Evolutionary conservation across 1,140 invertebrate species (phyloP).

Genomic region (Cardiocondyla obscurior): DNA sequence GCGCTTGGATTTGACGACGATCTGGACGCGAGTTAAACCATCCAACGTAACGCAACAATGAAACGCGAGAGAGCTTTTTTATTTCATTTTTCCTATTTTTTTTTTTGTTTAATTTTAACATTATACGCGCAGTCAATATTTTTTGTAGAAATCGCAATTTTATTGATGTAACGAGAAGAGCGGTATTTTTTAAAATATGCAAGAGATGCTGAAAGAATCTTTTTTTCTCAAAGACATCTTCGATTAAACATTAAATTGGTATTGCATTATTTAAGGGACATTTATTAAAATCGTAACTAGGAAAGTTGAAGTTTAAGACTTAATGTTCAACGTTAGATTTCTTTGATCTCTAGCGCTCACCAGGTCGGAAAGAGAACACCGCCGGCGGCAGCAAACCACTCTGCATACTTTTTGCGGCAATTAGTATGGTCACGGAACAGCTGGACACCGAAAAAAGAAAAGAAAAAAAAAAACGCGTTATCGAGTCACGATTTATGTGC

Average conservation of each 20-base stretch:
- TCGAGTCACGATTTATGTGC: constrained; percentile 40
- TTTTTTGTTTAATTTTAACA: neutral
- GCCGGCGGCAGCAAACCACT: neutral
- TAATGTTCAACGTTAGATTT: neutral
- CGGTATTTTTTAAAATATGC: neutral
- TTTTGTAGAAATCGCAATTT: neutral
- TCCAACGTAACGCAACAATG: neutral
- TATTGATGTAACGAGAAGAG: neutral
- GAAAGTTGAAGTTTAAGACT: neutral
- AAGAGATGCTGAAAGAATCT: neutral
- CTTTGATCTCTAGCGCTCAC: neutral
- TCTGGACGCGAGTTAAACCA: neutral
- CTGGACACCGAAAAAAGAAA: constrained; percentile 9
- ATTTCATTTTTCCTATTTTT: no score
- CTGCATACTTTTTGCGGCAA: constrained; percentile 33
- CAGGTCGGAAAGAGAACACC: neutral
- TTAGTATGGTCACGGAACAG: constrained; percentile 37
- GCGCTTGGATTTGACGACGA: constrained; percentile 7
- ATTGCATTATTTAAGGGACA: neutral
- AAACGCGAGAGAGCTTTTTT: neutral
- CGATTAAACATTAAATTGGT: neutral
- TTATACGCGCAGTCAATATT: neutral
- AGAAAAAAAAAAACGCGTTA: constrained; percentile 39
- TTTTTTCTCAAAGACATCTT: neutral
- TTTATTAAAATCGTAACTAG: constrained; percentile 9